phyloP scores from a whole-genome alignment of 1,140 invertebrate species.

The Charaxes varanes region DNA sequence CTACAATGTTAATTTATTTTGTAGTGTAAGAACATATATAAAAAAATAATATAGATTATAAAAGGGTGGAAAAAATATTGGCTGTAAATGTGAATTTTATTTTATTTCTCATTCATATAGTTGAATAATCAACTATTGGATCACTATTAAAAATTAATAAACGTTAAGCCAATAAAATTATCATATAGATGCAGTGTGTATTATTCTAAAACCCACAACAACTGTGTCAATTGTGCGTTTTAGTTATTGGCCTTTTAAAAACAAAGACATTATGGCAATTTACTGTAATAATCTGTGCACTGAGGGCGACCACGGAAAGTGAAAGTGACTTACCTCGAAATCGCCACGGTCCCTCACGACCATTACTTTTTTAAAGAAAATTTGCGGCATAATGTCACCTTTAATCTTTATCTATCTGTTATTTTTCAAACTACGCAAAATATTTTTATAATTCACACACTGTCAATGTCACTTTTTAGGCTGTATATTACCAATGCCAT shows the following conservation, averaged over 20 bases:
- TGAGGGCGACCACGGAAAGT: constrained; percentile 35
- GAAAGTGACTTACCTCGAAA: constrained; percentile 67
- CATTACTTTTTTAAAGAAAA: constrained; percentile 72
- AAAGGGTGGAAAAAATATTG: no score
- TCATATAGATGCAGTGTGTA: no score
- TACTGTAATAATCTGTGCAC: constrained; percentile 14
- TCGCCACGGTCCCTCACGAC: constrained; percentile 54
- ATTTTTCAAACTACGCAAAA: not conserved
- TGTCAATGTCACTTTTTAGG: constrained; percentile 15
- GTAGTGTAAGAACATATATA: no score
- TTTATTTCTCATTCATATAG: no score
- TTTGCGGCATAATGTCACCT: constrained; percentile 65
- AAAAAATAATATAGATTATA: no score
- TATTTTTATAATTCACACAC: constrained; percentile 4
- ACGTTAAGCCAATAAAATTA: no score
- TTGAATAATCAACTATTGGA: no score
- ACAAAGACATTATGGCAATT: constrained; percentile 11
- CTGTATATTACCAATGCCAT: constrained; percentile 19
- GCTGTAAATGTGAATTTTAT: no score
- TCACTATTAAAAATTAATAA: no score
- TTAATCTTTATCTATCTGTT: constrained; percentile 20
- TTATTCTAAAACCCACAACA: no score
- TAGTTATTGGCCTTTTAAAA: constrained; percentile 4
- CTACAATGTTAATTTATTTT: no score
- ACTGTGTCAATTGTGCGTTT: no score